phyloP scores from a whole-genome alignment of 1,140 invertebrate genomes.

The Leptopilina boulardi region DNA sequence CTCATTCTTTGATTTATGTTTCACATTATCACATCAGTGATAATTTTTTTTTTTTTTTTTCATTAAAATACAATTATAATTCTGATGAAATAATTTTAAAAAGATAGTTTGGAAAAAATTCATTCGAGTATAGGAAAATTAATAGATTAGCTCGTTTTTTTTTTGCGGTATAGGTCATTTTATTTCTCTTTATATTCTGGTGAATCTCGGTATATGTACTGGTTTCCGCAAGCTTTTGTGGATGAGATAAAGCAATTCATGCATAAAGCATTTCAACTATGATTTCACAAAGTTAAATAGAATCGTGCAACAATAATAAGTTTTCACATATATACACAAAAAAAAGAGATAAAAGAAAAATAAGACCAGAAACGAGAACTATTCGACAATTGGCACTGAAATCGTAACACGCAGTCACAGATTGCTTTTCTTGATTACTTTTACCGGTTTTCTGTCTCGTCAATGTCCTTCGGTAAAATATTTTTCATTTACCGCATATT shows the following conservation, averaged over 20 bases:
- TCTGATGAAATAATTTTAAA: too few relatives aligned
- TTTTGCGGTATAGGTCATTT: too few relatives aligned
- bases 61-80: too few relatives aligned
- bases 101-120: too few relatives aligned
- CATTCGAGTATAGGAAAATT: too few relatives aligned
- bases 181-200: neutral
- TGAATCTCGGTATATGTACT: neutral
- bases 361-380: neutral
- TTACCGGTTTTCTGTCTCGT: constrained; percentile 16
- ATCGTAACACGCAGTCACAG: constrained; percentile 16
- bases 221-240: neutral
- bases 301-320: constrained; percentile 17
- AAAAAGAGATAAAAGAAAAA: neutral
- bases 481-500: constrained; percentile 6
- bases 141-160: too few relatives aligned
- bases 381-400: constrained; percentile 9
- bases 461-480: constrained; percentile 17
- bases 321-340: neutral
- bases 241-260: neutral
- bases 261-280: neutral
- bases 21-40: too few relatives aligned
- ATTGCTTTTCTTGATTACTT: constrained; percentile 17
- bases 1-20: neutral
- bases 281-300: constrained; percentile 18
- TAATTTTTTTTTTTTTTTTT: too few relatives aligned